These are phyloP conservation scores for Rhodophaea formosa DNA, from an alignment of 2,888 invertebrate species.

Conservation along the genomic window DNA sequence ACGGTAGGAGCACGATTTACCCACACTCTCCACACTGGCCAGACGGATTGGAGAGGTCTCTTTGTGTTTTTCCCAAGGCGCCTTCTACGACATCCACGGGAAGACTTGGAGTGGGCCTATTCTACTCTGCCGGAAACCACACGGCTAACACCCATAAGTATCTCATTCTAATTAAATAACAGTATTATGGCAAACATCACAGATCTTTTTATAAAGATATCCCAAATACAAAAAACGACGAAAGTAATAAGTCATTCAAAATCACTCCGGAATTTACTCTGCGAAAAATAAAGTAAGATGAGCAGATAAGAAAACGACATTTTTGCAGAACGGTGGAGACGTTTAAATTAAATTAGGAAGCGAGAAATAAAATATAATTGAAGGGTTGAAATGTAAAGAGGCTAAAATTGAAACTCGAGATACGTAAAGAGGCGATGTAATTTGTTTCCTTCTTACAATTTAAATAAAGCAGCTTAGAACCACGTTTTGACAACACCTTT, in stretches of 20 bases:
- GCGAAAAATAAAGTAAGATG: not conserved
- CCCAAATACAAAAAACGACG: not conserved
- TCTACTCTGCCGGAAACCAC: too few relatives aligned
- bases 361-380: slow-evolving; percentile 10
- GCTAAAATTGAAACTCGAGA: slow-evolving; percentile 4
- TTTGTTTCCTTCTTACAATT: slow-evolving; percentile 9
- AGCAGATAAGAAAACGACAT: not conserved
- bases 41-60: too few relatives aligned
- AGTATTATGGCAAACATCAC: too few relatives aligned
- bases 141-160: too few relatives aligned
- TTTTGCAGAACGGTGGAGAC: not conserved
- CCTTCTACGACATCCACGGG: too few relatives aligned
- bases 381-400: slow-evolving; percentile 11
- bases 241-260: not conserved
- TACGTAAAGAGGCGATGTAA: slow-evolving; percentile 2
- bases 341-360: slow-evolving; percentile 11
- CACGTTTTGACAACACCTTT: not conserved
- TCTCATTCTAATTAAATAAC: too few relatives aligned
- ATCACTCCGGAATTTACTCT: not conserved
- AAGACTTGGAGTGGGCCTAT: too few relatives aligned
- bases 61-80: too few relatives aligned
- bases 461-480: slow-evolving; percentile 2
- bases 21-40: too few relatives aligned
- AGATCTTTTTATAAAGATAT: too few relatives aligned
- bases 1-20: too few relatives aligned